A percentile compares a stretch with the other conserved stretches of the same genome.
Evolutionary conservation across 2,888 invertebrate species (phyloP).

Genomic region (Hoplodrina ambigua): DNA sequence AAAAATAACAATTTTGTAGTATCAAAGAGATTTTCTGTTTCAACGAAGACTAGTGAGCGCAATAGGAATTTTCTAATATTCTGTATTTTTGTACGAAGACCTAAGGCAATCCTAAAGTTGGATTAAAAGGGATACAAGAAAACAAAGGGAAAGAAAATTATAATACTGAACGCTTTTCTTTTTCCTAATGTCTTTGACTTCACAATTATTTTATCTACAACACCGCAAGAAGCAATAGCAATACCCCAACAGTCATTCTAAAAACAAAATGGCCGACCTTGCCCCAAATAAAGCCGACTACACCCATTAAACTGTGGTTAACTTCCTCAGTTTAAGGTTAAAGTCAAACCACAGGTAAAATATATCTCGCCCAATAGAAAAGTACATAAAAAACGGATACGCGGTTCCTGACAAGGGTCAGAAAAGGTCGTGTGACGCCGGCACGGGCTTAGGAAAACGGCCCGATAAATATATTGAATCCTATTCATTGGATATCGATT

Average conservation of each 20-base stretch:
- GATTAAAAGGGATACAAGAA: slow-evolving; percentile 11
- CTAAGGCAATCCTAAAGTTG: slow-evolving; percentile 6
- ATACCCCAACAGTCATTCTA: not conserved
- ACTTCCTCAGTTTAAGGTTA: slow-evolving; percentile 27
- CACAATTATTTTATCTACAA: too few species aligned
- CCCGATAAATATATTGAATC: slow-evolving; percentile 37
- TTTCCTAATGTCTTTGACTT: too few species aligned
- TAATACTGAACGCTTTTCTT: too few species aligned
- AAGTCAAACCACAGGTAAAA: slow-evolving; percentile 42
- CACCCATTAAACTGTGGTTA: slow-evolving; percentile 40
- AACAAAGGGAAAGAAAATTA: not conserved
- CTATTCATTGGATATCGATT: slow-evolving; percentile 29
- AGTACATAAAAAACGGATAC: slow-evolving; percentile 42
- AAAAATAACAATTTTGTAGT: slow-evolving; percentile 29
- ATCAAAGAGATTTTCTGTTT: slow-evolving; percentile 32
- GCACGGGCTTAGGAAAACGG: not conserved
- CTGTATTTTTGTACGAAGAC: not conserved
- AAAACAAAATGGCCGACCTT: slow-evolving; percentile 11
- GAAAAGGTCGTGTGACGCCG: slow-evolving; percentile 39
- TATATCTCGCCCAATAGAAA: slow-evolving; percentile 28
- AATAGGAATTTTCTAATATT: slow-evolving; percentile 19
- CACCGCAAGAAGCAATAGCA: slow-evolving; percentile 1
- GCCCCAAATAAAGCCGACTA: slow-evolving; percentile 10
- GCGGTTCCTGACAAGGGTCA: slow-evolving; percentile 48
- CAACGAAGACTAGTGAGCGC: not conserved